A percentile compares a stretch with the other conserved stretches of the same genome.
These are phyloP conservation scores for Morpho deidamia DNA, from an alignment of 2,888 invertebrate genomes.

Conservation along the genomic window DNA sequence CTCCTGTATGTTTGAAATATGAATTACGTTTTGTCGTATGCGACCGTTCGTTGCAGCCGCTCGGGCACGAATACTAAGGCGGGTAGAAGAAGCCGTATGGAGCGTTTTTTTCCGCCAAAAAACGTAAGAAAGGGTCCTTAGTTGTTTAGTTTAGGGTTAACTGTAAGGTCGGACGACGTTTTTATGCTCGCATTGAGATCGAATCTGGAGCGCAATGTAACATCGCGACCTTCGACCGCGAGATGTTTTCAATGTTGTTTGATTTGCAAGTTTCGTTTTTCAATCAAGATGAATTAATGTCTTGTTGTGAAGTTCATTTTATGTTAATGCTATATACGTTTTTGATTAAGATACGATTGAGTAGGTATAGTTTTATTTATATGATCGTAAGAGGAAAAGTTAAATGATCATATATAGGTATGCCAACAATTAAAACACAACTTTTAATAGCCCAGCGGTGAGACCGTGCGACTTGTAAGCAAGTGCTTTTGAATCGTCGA, in stretches of 20 bases:
- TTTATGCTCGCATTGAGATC: slow-evolving; percentile 30
- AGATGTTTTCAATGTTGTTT: slow-evolving; percentile 13
- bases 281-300: slow-evolving; percentile 3
- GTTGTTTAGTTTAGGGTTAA: slow-evolving; percentile 57
- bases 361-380: too few relatives aligned
- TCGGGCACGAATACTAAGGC: slow-evolving; percentile 61
- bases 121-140: slow-evolving; percentile 62
- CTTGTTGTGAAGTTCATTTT: background rate
- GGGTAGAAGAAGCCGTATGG: slow-evolving; percentile 41
- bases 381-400: too few relatives aligned
- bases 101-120: slow-evolving; percentile 69
- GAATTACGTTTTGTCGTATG: slow-evolving; percentile 41
- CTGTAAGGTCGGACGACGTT: slow-evolving; percentile 55
- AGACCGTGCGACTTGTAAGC: too few relatives aligned
- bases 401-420: too few relatives aligned
- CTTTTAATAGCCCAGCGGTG: too few relatives aligned
- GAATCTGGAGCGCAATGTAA: slow-evolving; percentile 31
- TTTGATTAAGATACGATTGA: too few relatives aligned
- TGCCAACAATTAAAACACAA: too few relatives aligned
- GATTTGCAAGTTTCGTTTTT: slow-evolving; percentile 5
- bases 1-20: slow-evolving; percentile 47
- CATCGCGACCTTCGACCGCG: slow-evolving; percentile 28
- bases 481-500: too few relatives aligned
- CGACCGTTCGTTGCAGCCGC: slow-evolving; percentile 69
- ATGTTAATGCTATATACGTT: background rate